These are phyloP conservation scores for Erethizon dorsatum DNA, from an alignment of 2,797 vertebrate genomes.

Conservation along the genomic window DNA sequence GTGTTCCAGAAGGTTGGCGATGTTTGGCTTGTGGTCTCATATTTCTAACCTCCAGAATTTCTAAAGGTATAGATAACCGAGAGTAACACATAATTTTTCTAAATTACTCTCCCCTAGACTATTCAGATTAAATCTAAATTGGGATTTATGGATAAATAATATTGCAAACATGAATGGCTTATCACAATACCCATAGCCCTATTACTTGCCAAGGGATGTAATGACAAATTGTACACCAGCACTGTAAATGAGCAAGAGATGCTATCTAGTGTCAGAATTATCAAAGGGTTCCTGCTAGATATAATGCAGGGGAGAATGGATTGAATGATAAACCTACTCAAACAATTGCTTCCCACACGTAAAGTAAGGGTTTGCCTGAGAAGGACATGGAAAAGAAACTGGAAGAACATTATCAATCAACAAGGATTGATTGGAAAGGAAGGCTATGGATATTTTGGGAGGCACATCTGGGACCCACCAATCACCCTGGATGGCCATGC, in stretches of 20 bases:
- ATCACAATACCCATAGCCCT: neutral
- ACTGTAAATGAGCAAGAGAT: neutral
- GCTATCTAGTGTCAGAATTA: constrained; percentile 35
- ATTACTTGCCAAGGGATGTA: neutral
- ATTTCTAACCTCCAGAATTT: constrained; percentile 57
- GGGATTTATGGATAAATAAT: constrained; percentile 47
- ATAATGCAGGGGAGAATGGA: constrained; percentile 26
- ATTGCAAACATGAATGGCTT: neutral
- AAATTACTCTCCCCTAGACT: neutral
- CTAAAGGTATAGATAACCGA: constrained; percentile 56
- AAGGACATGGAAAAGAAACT: constrained; percentile 7
- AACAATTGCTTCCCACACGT: constrained; percentile 4
- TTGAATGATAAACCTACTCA: neutral
- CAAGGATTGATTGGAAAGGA: neutral
- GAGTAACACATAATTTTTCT: constrained; percentile 5
- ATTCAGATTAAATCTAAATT: constrained; percentile 47
- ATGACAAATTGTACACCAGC: neutral
- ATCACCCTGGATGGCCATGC: constrained; percentile 47
- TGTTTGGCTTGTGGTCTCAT: constrained; percentile 29
- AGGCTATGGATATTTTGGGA: constrained; percentile 31
- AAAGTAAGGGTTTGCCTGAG: neutral
- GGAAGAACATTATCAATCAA: neutral
- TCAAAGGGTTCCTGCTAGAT: neutral
- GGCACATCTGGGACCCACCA: neutral
- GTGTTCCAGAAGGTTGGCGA: constrained; percentile 49